A percentile compares a stretch with the other conserved stretches of the same genome.
These are phyloP conservation scores for Asarcornis scutulata DNA, from an alignment of 2,113 vertebrate species.

Conservation along the genomic window DNA sequence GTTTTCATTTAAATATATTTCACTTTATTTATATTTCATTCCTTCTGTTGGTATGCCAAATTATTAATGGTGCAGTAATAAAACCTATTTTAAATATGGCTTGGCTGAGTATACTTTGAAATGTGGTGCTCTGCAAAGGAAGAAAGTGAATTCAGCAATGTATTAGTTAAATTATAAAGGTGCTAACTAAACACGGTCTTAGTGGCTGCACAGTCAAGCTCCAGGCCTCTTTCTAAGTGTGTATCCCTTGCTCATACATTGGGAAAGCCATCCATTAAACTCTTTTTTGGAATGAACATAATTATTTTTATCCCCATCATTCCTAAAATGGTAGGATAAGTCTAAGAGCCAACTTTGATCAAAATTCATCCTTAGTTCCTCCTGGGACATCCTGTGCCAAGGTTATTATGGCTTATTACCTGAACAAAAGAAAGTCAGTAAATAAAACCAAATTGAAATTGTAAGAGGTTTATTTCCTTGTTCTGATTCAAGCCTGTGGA, in stretches of 20 bases:
- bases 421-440: not conserved
- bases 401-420: not conserved
- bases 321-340: not conserved
- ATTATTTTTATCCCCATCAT: not conserved
- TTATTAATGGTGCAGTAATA: not conserved
- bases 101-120: not conserved
- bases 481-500: not conserved
- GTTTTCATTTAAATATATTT: not conserved
- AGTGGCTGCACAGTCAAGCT: not conserved
- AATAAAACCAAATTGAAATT: not conserved
- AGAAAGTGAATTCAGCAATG: not conserved
- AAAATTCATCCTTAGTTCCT: not conserved
- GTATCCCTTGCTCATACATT: not conserved
- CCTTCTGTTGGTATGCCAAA: not conserved
- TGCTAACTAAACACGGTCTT: not conserved
- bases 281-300: not conserved
- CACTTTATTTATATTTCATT: not conserved
- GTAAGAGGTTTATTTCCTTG: not conserved
- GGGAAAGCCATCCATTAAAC: rapidly evolving
- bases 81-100: not conserved
- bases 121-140: not conserved
- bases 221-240: not conserved
- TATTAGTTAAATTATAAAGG: not conserved
- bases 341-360: not conserved
- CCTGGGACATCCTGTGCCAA: not conserved